Conservation (phyloP, 2,113 vertebrate species). For the Chroicocephalus ridibundus region DNA sequence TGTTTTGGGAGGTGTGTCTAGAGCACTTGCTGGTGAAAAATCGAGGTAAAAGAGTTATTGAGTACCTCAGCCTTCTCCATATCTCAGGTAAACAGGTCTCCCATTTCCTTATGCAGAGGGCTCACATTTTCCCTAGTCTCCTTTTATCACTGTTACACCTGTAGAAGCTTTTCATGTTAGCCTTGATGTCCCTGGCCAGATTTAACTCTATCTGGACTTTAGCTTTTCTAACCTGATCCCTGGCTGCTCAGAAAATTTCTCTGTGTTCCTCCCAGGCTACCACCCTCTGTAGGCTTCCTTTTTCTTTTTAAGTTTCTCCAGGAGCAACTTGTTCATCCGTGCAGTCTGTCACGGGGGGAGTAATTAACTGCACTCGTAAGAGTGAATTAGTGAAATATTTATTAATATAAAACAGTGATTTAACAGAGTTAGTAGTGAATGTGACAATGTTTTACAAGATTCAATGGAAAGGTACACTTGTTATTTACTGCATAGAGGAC, state of each 20-base stretch:
- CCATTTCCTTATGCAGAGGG: background rate
- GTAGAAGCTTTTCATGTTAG: background rate
- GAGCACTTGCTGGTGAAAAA: background rate
- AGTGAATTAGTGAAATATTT: no score
- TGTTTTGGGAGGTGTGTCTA: background rate
- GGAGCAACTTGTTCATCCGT: background rate
- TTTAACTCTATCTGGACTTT: background rate
- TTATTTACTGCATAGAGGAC: no score
- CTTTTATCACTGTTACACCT: background rate
- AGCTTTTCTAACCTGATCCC: background rate
- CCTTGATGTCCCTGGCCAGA: background rate
- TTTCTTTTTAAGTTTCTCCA: background rate
- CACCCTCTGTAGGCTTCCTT: background rate
- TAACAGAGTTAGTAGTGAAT: no score
- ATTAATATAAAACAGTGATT: no score
- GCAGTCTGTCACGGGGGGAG: background rate
- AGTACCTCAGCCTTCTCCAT: background rate
- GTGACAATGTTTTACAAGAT: no score
- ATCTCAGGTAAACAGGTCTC: background rate
- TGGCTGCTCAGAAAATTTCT: background rate
- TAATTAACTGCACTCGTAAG: no score
- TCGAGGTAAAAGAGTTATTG: background rate
- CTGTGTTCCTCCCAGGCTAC: background rate
- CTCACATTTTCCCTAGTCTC: background rate
- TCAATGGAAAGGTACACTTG: no score